phyloP scores from a whole-genome alignment of 2,888 invertebrate species.

The Cephalotes varians region DNA sequence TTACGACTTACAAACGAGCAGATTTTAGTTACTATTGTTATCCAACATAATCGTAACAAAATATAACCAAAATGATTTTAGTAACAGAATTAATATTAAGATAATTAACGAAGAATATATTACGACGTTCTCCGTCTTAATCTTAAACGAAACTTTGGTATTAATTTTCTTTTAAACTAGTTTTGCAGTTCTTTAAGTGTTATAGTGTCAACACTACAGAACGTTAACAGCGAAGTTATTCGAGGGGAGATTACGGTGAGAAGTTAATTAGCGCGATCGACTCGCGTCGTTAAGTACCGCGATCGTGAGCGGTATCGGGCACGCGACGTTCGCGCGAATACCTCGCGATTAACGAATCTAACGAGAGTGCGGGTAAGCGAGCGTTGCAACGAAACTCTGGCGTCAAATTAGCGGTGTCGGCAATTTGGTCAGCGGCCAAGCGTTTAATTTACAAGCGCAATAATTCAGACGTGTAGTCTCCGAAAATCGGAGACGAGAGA shows the following conservation, averaged over 20 bases:
- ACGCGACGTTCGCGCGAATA: constrained; percentile 43
- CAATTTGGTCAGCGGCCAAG: constrained; percentile 69
- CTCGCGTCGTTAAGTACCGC: constrained; percentile 11
- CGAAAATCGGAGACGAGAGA: constrained; percentile 23
- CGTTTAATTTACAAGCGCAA: constrained; percentile 64
- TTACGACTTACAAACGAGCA: not conserved
- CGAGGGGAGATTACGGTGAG: not conserved
- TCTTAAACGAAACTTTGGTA: not conserved
- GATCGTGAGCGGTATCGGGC: constrained; percentile 26
- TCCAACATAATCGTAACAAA: not conserved
- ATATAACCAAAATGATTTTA: not conserved
- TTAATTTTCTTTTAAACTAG: not conserved
- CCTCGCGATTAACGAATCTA: constrained; percentile 61
- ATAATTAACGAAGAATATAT: not conserved
- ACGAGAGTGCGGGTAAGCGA: constrained; percentile 52
- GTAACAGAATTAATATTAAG: not conserved
- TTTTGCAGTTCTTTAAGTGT: not conserved
- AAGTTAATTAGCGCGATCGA: constrained; percentile 47
- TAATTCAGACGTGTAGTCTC: constrained; percentile 53
- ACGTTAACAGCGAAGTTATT: constrained; percentile 5
- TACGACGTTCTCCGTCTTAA: not conserved
- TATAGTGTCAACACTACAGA: not conserved
- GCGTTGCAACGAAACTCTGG: constrained; percentile 62
- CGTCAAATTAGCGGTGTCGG: constrained; percentile 64
- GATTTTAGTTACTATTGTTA: not conserved